Base-by-base conservation (phyloP, 2,797 vertebrate species). In the Centroberyx gerrardi region DNA sequence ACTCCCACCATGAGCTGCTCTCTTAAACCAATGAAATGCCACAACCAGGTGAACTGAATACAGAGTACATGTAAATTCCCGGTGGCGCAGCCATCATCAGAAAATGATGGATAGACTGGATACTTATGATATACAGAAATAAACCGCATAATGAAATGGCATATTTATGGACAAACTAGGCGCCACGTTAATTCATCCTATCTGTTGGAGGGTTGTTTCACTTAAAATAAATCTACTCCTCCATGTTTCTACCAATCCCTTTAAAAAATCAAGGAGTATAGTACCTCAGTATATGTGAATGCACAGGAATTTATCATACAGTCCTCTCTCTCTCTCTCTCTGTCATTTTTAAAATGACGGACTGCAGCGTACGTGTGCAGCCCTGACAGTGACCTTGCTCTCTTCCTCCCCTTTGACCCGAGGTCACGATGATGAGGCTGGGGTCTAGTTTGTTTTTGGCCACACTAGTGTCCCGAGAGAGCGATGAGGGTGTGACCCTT, bases 401-500 rank as follows among this genome's bases (percentile, higher is more conserved):
- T 75, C 72, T 54, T 58, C 28, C 46, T 59, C 1, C 46, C 52
- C 68, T 88, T 78, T 87, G 86, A 91, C 86, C 83, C 6, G 22
- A 72, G 86, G 86, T 80, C 76, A 77, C 4, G 36, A 66, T 62
- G 66, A 87, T 75, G 46, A 78, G 62, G 55, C 76, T 36, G 62
- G 67, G 40, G 31, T 75, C 51, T 36, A 54, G 49, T 71, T 83
- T 84, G 80, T 76, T 83, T 83, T 54, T 71, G 86, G 81, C 87
- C 80, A 85, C 62, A 64, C 55, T 61, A 68, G 56, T 56, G 73
- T 88, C 88, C 79, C 78, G 1, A 28, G 84, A 88, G 80, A 85
- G 80, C 71, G 85, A 86, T 84, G 74, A 73, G 80, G 29, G 81
- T 62, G 53, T 8, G 73, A 85, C 81, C 81, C 92, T 69, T 76